These are phyloP conservation scores for Diacarnus erythraeanus DNA, from an alignment of 37 sponge, comb jelly and placozoan species.

Conservation along the genomic window DNA sequence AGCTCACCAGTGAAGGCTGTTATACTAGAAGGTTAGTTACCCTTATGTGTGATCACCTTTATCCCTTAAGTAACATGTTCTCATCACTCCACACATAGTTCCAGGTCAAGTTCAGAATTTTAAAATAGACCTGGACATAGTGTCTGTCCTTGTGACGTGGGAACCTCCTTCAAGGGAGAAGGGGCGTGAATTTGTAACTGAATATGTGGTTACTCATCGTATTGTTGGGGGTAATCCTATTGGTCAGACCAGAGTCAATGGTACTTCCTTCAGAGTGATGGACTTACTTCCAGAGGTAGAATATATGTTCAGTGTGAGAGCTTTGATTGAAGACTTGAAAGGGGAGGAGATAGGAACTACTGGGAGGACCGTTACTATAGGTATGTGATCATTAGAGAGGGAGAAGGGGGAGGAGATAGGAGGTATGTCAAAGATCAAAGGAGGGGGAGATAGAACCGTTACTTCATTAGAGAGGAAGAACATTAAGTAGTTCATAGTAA, in stretches of 20 bases:
- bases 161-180: slow-evolving; percentile 11
- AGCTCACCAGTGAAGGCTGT: neutral
- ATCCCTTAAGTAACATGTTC: neutral
- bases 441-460: neutral
- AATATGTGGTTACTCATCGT: slow-evolving; percentile 16
- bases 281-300: slow-evolving; percentile 1
- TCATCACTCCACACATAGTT: slow-evolving; percentile 1
- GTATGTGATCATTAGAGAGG: no score
- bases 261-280: slow-evolving; percentile 7
- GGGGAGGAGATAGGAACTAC: neutral
- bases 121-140: slow-evolving; percentile 6
- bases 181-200: slow-evolving; percentile 16
- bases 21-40: slow-evolving; percentile 30
- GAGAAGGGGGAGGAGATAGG: no score
- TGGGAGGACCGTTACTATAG: no score
- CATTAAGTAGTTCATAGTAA: no score
- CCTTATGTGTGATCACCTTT: neutral
- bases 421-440: no score
- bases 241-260: neutral
- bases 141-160: slow-evolving; percentile 25
- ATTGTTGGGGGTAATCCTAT: neutral
- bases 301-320: neutral
- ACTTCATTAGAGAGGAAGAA: no score
- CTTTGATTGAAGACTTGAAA: neutral
- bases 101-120: slow-evolving; percentile 25